Base-by-base conservation (phyloP, 1,140 invertebrate species). In the Drosophila gunungcola region DNA sequence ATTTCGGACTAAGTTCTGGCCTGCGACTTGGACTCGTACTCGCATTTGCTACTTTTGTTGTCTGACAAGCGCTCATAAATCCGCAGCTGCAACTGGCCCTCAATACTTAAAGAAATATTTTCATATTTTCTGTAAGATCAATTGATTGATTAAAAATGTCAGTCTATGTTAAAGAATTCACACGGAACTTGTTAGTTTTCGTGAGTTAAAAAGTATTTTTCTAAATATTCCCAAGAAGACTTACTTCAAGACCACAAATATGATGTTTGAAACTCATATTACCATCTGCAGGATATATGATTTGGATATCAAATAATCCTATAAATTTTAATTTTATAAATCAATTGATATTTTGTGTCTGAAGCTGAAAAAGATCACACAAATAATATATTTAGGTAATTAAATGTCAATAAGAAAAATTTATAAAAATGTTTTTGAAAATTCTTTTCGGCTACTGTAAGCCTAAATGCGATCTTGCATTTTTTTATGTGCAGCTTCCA, bases 11-110 rank as follows among this genome's bases (percentile, higher is more conserved):
- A 64, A 51, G 55, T 60, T 48, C 58, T 74, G 52, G 62, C 13
- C 45, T 69, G 68, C 65, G 42, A 52, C 41, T 38, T 43, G 61
- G 38, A 42, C 67, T 60, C 49, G 60, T 4, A 42, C 67, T 60
- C 49, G 60, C 5, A 52, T 80, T 62, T 32, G 55, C 58, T 60
- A 51, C 64, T 77, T 65, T 53, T 64, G 67, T 67, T 60, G 80
- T 76, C 73, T 82, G 82, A 86, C 64, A 86, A 69, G 63, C 54
- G 79, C 80, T 80, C 83, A 89, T 88, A 88, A 88, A 88, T 89
- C 76, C 83, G 60, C 63, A 63, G 62, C 49, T 67, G 55, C 45
- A 42, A 27, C 36, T 45, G 60, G 39, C 12, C 51, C 39, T 5
- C n/a, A 38, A 10, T 21, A 63, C 65, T 65, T 27, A 29, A 16